A percentile compares a stretch with the other conserved stretches of the same genome.
phyloP scores from a whole-genome alignment of 2,888 invertebrate genomes.

The Byasa hedistus region DNA sequence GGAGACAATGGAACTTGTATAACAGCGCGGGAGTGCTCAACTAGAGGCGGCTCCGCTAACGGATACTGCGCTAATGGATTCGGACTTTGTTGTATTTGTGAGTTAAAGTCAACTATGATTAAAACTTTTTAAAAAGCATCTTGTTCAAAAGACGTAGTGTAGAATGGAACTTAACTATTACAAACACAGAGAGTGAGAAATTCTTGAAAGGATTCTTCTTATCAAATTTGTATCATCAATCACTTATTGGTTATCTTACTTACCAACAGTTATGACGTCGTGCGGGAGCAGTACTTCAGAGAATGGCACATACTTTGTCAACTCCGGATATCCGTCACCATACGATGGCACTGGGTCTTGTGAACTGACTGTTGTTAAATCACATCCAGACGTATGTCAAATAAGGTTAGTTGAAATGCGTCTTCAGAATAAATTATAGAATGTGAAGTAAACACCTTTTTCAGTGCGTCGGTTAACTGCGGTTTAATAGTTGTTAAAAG shows the following conservation, averaged over 20 bases:
- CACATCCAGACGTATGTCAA: conserved; percentile 90
- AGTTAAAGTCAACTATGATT: conserved; percentile 53
- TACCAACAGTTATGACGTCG: conserved; percentile 83
- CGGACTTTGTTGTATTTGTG: conserved; percentile 88
- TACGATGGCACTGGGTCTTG: conserved; percentile 91
- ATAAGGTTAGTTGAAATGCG: conserved; percentile 78
- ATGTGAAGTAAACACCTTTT: neutral
- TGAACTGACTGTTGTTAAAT: conserved; percentile 89
- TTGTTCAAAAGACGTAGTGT: too few species aligned
- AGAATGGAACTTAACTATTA: too few species aligned
- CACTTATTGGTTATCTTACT: neutral
- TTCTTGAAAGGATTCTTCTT: too few species aligned
- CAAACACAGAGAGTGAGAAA: too few species aligned
- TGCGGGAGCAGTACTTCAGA: conserved; percentile 89
- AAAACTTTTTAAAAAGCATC: neutral
- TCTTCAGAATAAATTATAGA: neutral
- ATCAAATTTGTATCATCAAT: neutral
- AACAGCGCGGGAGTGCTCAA: conserved; percentile 85
- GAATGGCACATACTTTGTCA: conserved; percentile 93
- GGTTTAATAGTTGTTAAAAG: too few species aligned
- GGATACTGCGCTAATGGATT: conserved; percentile 90
- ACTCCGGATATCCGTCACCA: conserved; percentile 85
- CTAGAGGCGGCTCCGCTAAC: conserved; percentile 85
- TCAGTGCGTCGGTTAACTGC: too few species aligned
- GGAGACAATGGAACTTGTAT: conserved; percentile 92